Percentiles rank a stretch among this genome's conserved stretches.
phyloP scores from a whole-genome alignment of 2,888 invertebrate genomes.

The Anoncus sp. region DNA sequence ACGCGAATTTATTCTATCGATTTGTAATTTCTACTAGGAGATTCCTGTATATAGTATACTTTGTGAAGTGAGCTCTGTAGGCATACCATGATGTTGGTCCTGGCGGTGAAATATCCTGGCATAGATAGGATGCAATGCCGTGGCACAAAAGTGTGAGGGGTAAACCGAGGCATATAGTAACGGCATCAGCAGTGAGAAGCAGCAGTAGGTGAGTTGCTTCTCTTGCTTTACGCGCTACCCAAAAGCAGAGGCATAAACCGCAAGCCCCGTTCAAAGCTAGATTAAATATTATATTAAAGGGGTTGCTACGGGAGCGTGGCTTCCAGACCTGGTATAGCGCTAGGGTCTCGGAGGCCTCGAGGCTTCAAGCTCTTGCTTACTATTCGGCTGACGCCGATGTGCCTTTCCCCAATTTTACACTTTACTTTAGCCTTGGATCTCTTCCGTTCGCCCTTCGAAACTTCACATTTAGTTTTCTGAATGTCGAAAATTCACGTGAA shows the following conservation, averaged over 20 bases:
- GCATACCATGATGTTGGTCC: constrained; percentile 41
- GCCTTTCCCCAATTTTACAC: constrained; percentile 47
- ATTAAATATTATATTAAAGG: constrained; percentile 84
- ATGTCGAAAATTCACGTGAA: constrained; percentile 48
- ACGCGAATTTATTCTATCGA: constrained; percentile 17
- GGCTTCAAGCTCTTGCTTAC: constrained; percentile 53
- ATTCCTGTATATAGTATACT: constrained; percentile 17
- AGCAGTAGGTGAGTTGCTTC: constrained; percentile 40
- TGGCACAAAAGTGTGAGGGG: constrained; percentile 36
- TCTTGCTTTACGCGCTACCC: constrained; percentile 54
- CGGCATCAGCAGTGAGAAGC: constrained; percentile 56
- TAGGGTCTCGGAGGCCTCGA: constrained; percentile 53
- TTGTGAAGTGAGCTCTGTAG: constrained; percentile 30
- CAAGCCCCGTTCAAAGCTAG: constrained; percentile 83
- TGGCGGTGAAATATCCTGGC: constrained; percentile 18
- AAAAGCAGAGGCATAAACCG: constrained; percentile 81
- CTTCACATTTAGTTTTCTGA: constrained; percentile 27
- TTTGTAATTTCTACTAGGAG: constrained; percentile 24
- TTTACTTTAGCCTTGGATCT: constrained; percentile 58
- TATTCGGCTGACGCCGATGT: constrained; percentile 45
- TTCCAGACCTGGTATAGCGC: constrained; percentile 69
- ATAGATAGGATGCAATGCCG: constrained; percentile 36
- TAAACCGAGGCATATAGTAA: constrained; percentile 42
- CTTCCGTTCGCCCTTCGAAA: constrained; percentile 57
- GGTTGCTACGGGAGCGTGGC: constrained; percentile 80